These are phyloP conservation scores for Elaphurus davidianus DNA, from an alignment of 2,113 vertebrate genomes.

Conservation along the genomic window DNA sequence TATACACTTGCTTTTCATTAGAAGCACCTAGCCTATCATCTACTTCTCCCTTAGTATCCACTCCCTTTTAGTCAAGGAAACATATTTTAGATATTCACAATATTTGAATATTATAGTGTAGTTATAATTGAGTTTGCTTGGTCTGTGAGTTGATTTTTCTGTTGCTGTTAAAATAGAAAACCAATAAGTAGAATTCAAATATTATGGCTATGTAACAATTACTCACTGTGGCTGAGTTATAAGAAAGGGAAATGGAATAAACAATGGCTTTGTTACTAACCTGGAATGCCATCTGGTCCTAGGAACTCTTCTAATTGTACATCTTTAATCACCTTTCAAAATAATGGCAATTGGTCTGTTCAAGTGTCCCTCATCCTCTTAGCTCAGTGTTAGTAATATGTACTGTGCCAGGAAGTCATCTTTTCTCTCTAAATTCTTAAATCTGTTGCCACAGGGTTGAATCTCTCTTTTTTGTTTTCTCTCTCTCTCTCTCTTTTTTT, in stretches of 20 bases:
- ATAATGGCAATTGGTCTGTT: neutral
- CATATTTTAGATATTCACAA: constrained; percentile 1
- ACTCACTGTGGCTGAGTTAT: neutral
- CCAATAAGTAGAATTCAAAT: neutral
- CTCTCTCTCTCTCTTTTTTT: fast-evolving
- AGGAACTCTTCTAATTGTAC: neutral
- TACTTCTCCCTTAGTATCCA: neutral
- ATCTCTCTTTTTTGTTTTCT: neutral
- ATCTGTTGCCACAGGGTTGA: neutral
- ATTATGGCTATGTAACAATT: neutral
- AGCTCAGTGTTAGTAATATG: neutral
- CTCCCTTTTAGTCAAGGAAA: neutral
- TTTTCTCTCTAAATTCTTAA: neutral
- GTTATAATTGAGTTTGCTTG: neutral
- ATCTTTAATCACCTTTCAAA: neutral
- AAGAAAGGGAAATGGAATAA: neutral
- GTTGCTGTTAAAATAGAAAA: neutral
- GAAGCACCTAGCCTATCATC: neutral
- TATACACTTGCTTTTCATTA: neutral
- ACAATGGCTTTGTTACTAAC: neutral
- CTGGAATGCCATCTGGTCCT: neutral
- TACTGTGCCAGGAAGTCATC: neutral
- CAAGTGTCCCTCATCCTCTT: neutral
- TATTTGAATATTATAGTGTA: neutral
- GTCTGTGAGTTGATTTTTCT: neutral